Evolutionary conservation across 2,113 vertebrate species (phyloP), one percentile per base, ranked within the genome.

Genomic region (Xiphophorus maculatus): DNA sequence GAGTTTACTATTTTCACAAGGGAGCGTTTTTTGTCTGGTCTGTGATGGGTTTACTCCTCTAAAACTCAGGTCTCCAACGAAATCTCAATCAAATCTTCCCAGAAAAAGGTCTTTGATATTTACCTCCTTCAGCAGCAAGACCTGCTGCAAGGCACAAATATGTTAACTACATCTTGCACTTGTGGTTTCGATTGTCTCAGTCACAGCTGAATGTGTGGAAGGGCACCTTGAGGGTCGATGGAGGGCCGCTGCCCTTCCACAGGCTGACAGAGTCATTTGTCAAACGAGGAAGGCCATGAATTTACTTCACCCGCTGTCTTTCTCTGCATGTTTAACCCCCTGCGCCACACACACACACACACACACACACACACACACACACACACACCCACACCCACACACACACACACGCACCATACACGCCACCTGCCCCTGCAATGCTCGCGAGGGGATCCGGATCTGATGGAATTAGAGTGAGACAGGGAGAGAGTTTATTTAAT

Each of bases 221-320:
- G 90, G 92, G 86, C 91, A 92, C 93, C 90, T 93, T 92, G 71
- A 88, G 88, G 85, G 88, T 82, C 76, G 76, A 73, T 63, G 82
- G 84, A 87, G 74, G 90, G 65, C 87, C 15, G 62, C 64, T 83
- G 80, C 79, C 81, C 88, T 88, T 83, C 82, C 1, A 66, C 25
- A 77, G 73, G 79, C 73, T 93, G 91, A 94, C 92, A 91, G 84
- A 88, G 85, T 90, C 90, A 83, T 94, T 94, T 90, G 86, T 94
- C 93, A 94, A 88, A 87, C 1, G 51, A 80, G 32, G 80, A 83
- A 83, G 82, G 82, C 86, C 79, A 48, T 85, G 84, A 90, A 92
- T 94, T 90, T 84, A 87, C 80, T 82, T 80, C 87, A 84, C 62
- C 69, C 58, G 9, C 74, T 74, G 82, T 85, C 77, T 76, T 69